A percentile compares a stretch with the other conserved stretches of the same genome.
Evolutionary conservation across 2,888 invertebrate genomes (phyloP).

Genomic region (Busseola fusca): DNA sequence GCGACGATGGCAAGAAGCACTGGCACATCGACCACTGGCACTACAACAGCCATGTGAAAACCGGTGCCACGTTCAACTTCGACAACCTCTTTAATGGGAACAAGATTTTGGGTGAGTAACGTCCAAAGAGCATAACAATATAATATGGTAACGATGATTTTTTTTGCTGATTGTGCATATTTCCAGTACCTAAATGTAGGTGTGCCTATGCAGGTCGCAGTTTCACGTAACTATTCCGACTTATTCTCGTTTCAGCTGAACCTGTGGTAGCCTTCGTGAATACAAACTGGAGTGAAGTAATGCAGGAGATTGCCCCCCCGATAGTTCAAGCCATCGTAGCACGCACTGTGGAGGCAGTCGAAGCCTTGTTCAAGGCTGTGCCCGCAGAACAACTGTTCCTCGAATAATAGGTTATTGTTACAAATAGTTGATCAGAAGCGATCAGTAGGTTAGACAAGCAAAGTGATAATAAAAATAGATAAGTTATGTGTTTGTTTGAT

Average conservation of each 20-base stretch:
- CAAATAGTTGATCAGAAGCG: not conserved
- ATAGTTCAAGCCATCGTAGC: constrained; percentile 75
- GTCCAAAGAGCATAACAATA: too few relatives aligned
- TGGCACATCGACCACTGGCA: constrained; percentile 79
- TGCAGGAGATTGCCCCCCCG: constrained; percentile 81
- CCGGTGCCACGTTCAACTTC: constrained; percentile 76
- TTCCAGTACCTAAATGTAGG: not conserved
- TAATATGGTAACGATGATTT: too few relatives aligned
- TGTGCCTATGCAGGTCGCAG: too few relatives aligned
- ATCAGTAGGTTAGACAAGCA: constrained; percentile 22
- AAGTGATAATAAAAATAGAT: constrained; percentile 51
- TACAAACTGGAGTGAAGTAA: constrained; percentile 79
- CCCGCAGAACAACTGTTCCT: constrained; percentile 70
- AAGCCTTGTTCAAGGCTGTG: constrained; percentile 76
- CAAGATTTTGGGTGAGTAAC: constrained; percentile 72
- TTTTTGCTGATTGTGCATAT: not conserved
- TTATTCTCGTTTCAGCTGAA: constrained; percentile 68
- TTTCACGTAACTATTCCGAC: not conserved
- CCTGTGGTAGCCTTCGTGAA: constrained; percentile 78
- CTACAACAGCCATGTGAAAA: constrained; percentile 74
- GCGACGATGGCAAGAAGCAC: constrained; percentile 78
- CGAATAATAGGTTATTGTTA: constrained; percentile 12
- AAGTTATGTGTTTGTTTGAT: constrained; percentile 33
- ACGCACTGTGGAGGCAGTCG: constrained; percentile 70
- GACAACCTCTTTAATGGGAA: constrained; percentile 84